Evolutionary conservation across 2,888 invertebrate genomes (phyloP).

Genomic region (Melieria omissa): DNA sequence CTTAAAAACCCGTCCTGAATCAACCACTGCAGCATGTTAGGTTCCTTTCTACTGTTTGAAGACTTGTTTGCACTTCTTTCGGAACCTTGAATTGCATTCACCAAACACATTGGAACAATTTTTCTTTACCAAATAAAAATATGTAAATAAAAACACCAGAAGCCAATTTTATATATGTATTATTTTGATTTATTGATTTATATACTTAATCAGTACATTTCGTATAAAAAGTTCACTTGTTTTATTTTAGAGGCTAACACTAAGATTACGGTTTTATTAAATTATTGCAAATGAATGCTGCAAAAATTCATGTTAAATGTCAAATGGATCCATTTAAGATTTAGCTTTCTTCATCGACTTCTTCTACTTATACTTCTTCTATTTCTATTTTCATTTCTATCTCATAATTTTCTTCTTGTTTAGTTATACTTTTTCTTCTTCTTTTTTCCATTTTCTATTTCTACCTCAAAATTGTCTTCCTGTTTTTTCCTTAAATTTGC

Average conservation of each 20-base stretch:
- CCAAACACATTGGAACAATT: no score
- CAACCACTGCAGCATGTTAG: no score
- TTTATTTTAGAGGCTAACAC: slow-evolving; percentile 34
- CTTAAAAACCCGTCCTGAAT: no score
- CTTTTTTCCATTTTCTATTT: background rate
- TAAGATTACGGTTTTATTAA: slow-evolving; percentile 30
- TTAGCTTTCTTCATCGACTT: background rate
- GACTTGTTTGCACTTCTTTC: no score
- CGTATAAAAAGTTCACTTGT: slow-evolving; percentile 48
- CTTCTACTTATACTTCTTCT: background rate
- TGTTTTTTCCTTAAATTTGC: background rate
- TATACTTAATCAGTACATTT: slow-evolving; percentile 64
- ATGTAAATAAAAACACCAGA: background rate
- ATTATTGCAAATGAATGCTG: slow-evolving; percentile 10
- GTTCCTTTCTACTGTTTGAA: no score
- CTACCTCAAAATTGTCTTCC: background rate
- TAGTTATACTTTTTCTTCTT: background rate
- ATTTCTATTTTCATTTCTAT: background rate
- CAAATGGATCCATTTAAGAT: slow-evolving; percentile 27
- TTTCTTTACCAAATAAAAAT: background rate
- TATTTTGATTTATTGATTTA: slow-evolving; percentile 51
- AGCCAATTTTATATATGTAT: slow-evolving; percentile 38
- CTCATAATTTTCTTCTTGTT: background rate
- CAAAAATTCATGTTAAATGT: slow-evolving; percentile 8
- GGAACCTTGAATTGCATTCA: no score